Base-by-base conservation (phyloP, 1,140 invertebrate genomes). In the Bicyclus anynana region DNA sequence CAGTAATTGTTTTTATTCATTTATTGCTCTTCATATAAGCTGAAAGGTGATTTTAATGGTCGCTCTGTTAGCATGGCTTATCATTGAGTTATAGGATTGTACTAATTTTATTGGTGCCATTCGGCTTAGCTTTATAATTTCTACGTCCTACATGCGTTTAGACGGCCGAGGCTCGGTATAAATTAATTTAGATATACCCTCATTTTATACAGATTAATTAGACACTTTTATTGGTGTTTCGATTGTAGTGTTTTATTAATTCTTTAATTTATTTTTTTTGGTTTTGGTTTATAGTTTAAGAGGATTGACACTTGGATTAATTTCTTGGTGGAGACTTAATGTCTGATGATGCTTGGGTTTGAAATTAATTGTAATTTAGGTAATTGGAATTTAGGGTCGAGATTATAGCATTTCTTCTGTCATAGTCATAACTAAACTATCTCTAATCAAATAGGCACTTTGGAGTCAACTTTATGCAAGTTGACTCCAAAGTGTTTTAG, bases 1-100 rank as follows among this genome's bases (percentile, higher is more conserved):
- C 23, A 52, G 69, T 81, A 80, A 81, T 81, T 84, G 77, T 81
- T 81, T 81, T 80, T 81, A 81, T 81, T 77, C 75, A 78, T 81
- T 81, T 81, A 81, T 78, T 68, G 65, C 64, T 69, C 63, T 59
- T 62, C 62, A 74, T 74, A 73, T 66, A 75, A 58, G 53, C 60
- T 69, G 69, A 77, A 76, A 79, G 74, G 80, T 76, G 73, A 72
- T 69, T 75, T 69, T 80, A 78, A 83, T 80, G 60, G 76, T 59
- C 59, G 66, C 55, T 77, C 75, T 78, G 74, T 76, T 80, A 80
- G 74, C 69, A 67, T 46, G 66, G 67, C 65, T 73, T 74, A 81
- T 78, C 74, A 72, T 69, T 65, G 65, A 51, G 57, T 74, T 73
- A 73, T 66, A 73, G 65, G 51, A 77, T 73, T 70, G 61, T 72